Percentiles rank a stretch among this genome's conserved stretches.
phyloP scores from a whole-genome alignment of 2,888 invertebrate species.

The Papilio protenor region DNA sequence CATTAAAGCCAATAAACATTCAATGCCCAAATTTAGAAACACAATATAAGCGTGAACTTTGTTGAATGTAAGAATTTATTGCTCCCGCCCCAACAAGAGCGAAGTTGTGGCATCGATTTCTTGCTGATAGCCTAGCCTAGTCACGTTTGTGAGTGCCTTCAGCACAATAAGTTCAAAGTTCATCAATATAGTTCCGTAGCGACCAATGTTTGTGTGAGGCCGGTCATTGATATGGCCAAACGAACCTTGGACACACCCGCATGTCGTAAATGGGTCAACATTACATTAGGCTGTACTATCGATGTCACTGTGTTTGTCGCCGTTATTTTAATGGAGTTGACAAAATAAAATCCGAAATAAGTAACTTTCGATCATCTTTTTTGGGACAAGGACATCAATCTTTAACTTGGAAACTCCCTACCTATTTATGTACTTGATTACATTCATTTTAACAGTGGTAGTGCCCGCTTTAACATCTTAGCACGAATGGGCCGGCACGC shows the following conservation, averaged over 20 bases:
- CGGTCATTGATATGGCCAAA: slow-evolving; percentile 33
- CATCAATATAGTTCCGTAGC: slow-evolving; percentile 36
- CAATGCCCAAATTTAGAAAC: slow-evolving; percentile 4
- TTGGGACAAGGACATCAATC: neutral
- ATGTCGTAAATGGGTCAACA: slow-evolving; percentile 35
- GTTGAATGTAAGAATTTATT: slow-evolving; percentile 13
- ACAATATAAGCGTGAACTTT: slow-evolving; percentile 20
- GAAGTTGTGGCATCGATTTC: slow-evolving; percentile 32
- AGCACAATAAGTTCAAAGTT: slow-evolving; percentile 42
- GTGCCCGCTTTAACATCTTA: too few species aligned
- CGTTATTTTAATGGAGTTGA: neutral
- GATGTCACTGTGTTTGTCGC: neutral
- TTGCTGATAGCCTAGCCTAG: slow-evolving; percentile 37
- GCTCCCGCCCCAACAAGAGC: slow-evolving; percentile 4
- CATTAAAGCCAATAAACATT: slow-evolving; percentile 17
- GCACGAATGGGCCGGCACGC: too few species aligned
- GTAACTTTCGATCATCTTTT: neutral
- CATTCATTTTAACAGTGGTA: too few species aligned
- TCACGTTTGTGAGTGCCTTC: slow-evolving; percentile 33
- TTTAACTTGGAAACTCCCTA: too few species aligned
- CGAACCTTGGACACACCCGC: slow-evolving; percentile 33
- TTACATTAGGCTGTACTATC: neutral
- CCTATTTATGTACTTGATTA: too few species aligned
- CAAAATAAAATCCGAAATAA: neutral
- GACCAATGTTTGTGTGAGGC: slow-evolving; percentile 15